Base-by-base conservation (phyloP, 2,113 vertebrate genomes). In the Pogonocichla stellata region DNA sequence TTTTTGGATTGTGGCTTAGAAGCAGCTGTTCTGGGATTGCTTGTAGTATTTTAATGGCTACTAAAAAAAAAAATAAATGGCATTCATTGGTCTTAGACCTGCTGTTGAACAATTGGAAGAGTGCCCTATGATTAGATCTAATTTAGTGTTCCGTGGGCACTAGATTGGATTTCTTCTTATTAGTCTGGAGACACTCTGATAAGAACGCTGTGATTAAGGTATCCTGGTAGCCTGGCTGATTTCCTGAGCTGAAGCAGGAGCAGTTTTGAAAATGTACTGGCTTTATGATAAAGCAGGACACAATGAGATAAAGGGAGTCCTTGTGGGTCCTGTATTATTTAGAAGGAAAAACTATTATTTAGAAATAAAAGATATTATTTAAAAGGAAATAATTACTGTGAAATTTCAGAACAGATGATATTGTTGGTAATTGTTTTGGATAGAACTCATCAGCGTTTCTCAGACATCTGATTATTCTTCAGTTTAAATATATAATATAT, bases 161-260 rank as follows among this genome's bases (percentile, higher is more conserved):
- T 93, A 97, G 97, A 98, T 97, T 98, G 93, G 83, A 97, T 98
- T 97, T 97, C 95, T 98, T 93, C 94, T 92, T 96, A 93, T 97
- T 97, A 97, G 96, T 92, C 95, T 97, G 94, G 92, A 97, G 95
- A 96, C 95, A 69, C 77, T 97, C 91, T 82, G 96, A 94, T 97
- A 98, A 97, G 96, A 96, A 80, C 3, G 8, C 62, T 93, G 69
- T 97, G 94, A 97, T 97, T 95, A 97, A 90, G 96, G 86, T 90
- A 82, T 82, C 64, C 94, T 96, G 94, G 71, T 93, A 87, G 94
- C 78, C 95, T 64, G 65, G 74, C n/a, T 96, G 89, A 97, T 98
- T 98, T 97, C 74, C 93, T 95, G 74, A 92, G 45, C 86, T 90
- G 91, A 33, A 81, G 57, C 69, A 78, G 28, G 12, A 75, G 54